Percentiles rank a stretch among this genome's conserved stretches.
These are phyloP conservation scores for Chionomys nivalis DNA, from an alignment of 2,113 vertebrate species.

Conservation along the genomic window DNA sequence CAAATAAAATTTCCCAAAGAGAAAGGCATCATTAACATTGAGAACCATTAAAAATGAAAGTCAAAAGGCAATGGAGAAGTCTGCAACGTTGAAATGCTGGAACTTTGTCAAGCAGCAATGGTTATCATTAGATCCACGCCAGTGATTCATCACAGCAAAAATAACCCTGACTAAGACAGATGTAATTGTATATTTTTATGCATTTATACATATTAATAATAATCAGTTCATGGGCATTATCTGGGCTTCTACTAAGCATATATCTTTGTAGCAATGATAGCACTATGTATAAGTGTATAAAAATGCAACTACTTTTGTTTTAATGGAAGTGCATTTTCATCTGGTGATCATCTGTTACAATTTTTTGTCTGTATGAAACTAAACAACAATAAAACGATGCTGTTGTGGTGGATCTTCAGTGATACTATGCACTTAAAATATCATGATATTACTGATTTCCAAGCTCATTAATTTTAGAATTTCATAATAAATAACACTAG, in stretches of 20 bases:
- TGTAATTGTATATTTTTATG: background rate
- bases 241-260: background rate
- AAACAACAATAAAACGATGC: background rate
- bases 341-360: background rate
- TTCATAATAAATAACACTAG: background rate
- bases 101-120: no score
- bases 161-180: background rate
- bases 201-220: background rate
- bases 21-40: no score
- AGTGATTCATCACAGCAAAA: background rate
- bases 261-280: background rate
- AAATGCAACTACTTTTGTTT: background rate
- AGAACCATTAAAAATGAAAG: no score
- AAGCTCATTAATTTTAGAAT: background rate
- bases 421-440: background rate
- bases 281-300: background rate
- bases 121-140: no score
- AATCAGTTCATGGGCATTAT: background rate
- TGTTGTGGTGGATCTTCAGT: background rate
- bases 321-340: background rate
- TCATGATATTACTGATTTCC: background rate
- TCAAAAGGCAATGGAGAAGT: no score
- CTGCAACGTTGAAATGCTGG: no score
- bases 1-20: no score
- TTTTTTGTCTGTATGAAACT: background rate